phyloP scores from a whole-genome alignment of 2,888 invertebrate genomes.

The Escarpia spicata region DNA sequence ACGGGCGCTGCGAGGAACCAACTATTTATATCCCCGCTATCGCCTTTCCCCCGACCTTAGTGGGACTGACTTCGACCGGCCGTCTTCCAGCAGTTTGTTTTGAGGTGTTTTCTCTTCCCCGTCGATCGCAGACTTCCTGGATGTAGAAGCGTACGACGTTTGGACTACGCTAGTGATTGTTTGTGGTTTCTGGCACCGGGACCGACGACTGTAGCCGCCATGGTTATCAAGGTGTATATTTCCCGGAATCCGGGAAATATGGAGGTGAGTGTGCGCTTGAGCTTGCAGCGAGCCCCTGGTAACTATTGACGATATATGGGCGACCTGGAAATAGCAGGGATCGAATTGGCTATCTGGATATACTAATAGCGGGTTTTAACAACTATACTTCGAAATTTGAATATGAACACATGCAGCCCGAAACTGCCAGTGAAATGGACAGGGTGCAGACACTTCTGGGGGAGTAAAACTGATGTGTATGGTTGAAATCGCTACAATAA shows the following conservation, averaged over 20 bases:
- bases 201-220: background rate
- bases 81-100: background rate
- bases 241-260: slow-evolving; percentile 40
- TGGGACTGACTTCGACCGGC: background rate
- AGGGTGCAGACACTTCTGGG: background rate
- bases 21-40: background rate
- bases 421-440: background rate
- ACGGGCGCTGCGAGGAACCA: background rate
- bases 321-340: background rate
- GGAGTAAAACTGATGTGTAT: background rate
- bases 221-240: slow-evolving; percentile 39
- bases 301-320: slow-evolving; percentile 3
- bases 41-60: slow-evolving; percentile 6
- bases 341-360: background rate
- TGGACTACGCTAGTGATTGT: background rate
- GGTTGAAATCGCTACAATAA: background rate
- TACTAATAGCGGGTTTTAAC: background rate
- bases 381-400: background rate
- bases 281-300: background rate
- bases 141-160: background rate
- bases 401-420: background rate
- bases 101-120: background rate
- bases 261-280: slow-evolving; percentile 33
- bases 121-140: background rate
- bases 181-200: background rate